Evolutionary conservation across 2,797 vertebrate species (phyloP).

Genomic region (Onychomys torridus): DNA sequence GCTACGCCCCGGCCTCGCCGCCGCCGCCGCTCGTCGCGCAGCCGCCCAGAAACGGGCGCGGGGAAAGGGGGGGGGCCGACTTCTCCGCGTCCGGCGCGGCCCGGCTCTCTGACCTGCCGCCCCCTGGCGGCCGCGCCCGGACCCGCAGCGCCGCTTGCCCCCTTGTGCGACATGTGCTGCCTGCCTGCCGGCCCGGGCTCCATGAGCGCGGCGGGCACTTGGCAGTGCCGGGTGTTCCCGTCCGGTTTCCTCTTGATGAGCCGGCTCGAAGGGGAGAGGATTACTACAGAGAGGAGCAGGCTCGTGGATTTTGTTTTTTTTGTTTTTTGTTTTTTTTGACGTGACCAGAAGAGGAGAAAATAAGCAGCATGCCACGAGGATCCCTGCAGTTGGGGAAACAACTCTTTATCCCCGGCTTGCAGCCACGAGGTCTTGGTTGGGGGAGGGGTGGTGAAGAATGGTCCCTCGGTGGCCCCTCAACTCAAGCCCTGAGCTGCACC

Average conservation of each 20-base stretch:
- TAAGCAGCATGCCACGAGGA: neutral
- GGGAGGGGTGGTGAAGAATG: conserved; percentile 82
- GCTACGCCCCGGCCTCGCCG: conserved; percentile 86
- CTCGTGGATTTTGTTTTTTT: too few species aligned
- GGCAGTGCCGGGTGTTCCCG: neutral
- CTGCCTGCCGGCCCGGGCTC: conserved; percentile 77
- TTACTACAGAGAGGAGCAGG: neutral
- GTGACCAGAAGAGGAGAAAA: neutral
- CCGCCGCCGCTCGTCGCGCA: conserved; percentile 81
- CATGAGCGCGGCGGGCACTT: conserved; percentile 81
- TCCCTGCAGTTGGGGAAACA: conserved; percentile 66
- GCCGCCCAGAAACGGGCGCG: conserved; percentile 70
- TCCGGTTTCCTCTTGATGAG: conserved; percentile 62
- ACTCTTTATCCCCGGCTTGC: conserved; percentile 81
- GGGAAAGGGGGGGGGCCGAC: neutral
- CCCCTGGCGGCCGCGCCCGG: conserved; percentile 69
- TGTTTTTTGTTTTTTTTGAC: too few species aligned
- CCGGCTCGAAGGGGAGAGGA: neutral
- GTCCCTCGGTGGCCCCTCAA: conserved; percentile 36
- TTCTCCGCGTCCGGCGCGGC: neutral
- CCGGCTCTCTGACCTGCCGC: conserved; percentile 82
- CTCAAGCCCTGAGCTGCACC: rapidly evolving
- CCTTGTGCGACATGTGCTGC: conserved; percentile 84
- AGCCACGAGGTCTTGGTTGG: conserved; percentile 83
- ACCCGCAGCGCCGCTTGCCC: conserved; percentile 78